Evolutionary conservation across 2,888 invertebrate genomes (phyloP).

Genomic region (Octodonta nipae): DNA sequence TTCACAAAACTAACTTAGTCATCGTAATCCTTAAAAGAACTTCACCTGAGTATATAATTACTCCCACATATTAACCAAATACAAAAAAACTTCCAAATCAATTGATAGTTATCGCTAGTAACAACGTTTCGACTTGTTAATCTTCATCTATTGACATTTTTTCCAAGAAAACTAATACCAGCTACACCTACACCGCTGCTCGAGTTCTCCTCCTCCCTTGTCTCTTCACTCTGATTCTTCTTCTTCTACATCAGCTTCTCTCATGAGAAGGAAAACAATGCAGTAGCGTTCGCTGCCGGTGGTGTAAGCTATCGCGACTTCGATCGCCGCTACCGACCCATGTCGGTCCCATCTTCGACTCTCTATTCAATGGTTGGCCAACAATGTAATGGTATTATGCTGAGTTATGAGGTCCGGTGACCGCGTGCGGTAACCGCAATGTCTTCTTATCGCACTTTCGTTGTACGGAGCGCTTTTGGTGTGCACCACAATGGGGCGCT

Average conservation of each 20-base stretch:
- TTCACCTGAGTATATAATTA: no score
- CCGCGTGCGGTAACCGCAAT: slow-evolving; percentile 17
- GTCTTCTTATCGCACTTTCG: slow-evolving; percentile 17
- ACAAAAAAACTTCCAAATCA: no score
- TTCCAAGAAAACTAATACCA: neutral
- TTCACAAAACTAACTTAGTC: no score
- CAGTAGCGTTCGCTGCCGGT: slow-evolving; percentile 23
- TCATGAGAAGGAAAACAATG: slow-evolving; percentile 14
- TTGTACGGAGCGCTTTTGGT: no score
- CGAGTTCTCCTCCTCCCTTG: neutral
- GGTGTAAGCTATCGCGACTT: slow-evolving; percentile 28
- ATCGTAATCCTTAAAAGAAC: no score
- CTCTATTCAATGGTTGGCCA: slow-evolving; percentile 26
- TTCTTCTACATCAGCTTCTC: neutral
- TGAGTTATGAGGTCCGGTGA: slow-evolving; percentile 26
- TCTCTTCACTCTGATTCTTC: neutral
- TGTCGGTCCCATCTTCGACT: slow-evolving; percentile 28
- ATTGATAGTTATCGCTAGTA: no score
- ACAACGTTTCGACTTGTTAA: no score
- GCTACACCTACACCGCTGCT: neutral
- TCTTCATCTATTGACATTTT: no score
- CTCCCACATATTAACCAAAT: no score
- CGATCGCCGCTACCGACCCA: slow-evolving; percentile 29
- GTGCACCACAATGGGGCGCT: neutral
- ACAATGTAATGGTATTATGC: slow-evolving; percentile 31